phyloP scores from a whole-genome alignment of 2,797 vertebrate genomes.

The Argentina silus region DNA sequence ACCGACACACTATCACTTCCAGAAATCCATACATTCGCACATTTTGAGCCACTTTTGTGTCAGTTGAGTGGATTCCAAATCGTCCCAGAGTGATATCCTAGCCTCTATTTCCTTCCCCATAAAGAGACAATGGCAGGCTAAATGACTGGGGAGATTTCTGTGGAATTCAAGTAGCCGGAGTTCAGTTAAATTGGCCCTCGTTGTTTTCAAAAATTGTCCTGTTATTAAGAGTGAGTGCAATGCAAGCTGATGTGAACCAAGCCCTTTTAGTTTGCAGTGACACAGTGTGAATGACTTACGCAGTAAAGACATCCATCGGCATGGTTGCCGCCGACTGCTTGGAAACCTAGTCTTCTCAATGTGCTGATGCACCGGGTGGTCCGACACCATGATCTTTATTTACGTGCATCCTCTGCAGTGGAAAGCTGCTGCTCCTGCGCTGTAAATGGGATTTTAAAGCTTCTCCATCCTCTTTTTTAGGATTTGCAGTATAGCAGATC shows the following conservation, averaged over 20 bases:
- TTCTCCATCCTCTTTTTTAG: constrained; percentile 77
- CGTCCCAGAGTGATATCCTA: constrained; percentile 30
- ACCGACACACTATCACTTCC: neutral
- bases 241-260: constrained; percentile 48
- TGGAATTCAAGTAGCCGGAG: constrained; percentile 41
- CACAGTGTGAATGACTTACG: constrained; percentile 47
- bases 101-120: constrained; percentile 30
- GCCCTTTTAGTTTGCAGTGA: constrained; percentile 57
- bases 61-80: constrained; percentile 40
- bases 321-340: constrained; percentile 25
- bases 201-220: constrained; percentile 43
- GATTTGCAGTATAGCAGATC: constrained; percentile 75
- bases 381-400: constrained; percentile 79
- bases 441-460: constrained; percentile 80
- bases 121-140: constrained; percentile 38
- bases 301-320: constrained; percentile 38
- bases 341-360: constrained; percentile 51
- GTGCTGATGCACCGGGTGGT: constrained; percentile 77
- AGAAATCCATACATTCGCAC: constrained; percentile 14
- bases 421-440: constrained; percentile 66
- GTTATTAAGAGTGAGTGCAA: constrained; percentile 65
- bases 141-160: constrained; percentile 52
- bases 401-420: constrained; percentile 58
- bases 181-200: constrained; percentile 57
- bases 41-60: constrained; percentile 21